These are phyloP conservation scores for Montipora foliosa DNA, from an alignment of 64 coral and sea anemone genomes.

Conservation along the genomic window DNA sequence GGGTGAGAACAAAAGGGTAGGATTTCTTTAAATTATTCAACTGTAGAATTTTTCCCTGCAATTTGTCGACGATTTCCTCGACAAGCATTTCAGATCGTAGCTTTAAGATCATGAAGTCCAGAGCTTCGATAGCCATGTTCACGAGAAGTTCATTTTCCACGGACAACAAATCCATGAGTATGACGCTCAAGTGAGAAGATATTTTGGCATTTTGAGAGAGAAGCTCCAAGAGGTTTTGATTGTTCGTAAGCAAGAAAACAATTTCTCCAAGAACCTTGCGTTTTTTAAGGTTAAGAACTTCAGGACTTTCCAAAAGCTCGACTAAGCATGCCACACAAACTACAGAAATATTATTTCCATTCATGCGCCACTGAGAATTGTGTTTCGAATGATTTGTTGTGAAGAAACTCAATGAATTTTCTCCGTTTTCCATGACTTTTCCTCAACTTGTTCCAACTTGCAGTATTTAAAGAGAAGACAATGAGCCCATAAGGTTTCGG, in stretches of 20 bases:
- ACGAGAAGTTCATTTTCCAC: conserved; percentile 56
- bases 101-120: conserved; percentile 48
- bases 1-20: conserved; percentile 61
- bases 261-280: conserved; percentile 81
- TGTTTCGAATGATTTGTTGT: conserved; percentile 77
- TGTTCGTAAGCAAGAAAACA: conserved; percentile 60
- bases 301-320: conserved; percentile 68
- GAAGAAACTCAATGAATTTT: conserved; percentile 76
- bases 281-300: conserved; percentile 71
- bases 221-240: conserved; percentile 42
- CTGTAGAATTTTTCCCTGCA: conserved; percentile 47
- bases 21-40: conserved; percentile 78
- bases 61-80: conserved; percentile 71
- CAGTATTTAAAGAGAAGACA: background rate
- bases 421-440: conserved; percentile 43
- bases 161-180: conserved; percentile 63
- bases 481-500: conserved; percentile 1
- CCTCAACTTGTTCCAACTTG: background rate
- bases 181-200: conserved; percentile 63
- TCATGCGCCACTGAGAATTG: conserved; percentile 67
- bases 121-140: conserved; percentile 72
- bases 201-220: conserved; percentile 47
- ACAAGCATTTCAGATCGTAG: conserved; percentile 72
- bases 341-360: conserved; percentile 54
- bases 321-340: conserved; percentile 90